Evolutionary conservation across 2,888 invertebrate species (phyloP).

Genomic region (Parthenolecanium corni): DNA sequence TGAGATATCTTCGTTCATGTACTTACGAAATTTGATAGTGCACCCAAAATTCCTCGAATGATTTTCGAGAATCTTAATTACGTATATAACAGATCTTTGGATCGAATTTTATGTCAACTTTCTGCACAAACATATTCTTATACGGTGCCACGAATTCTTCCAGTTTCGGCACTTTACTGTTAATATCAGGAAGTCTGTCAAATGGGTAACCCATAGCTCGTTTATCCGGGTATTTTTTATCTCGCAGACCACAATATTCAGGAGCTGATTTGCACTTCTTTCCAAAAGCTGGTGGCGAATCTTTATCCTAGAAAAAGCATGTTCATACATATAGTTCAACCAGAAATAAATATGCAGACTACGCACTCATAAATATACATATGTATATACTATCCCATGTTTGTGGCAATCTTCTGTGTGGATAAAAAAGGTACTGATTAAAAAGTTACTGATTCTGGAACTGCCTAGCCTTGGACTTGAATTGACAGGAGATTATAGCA

Average conservation of each 20-base stretch:
- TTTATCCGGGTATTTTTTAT: slow-evolving; percentile 64
- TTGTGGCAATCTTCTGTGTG: too few species aligned
- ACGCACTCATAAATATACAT: too few species aligned
- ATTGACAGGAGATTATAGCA: too few species aligned
- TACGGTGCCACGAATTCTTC: slow-evolving; percentile 55
- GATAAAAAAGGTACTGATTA: too few species aligned
- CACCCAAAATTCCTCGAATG: too few species aligned
- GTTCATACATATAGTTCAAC: neutral
- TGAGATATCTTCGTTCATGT: too few species aligned
- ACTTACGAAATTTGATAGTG: too few species aligned
- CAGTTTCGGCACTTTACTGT: slow-evolving; percentile 48
- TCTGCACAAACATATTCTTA: slow-evolving; percentile 60
- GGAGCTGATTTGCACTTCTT: slow-evolving; percentile 55
- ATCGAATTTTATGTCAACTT: slow-evolving; percentile 49
- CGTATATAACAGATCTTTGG: slow-evolving; percentile 35
- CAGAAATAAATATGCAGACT: neutral
- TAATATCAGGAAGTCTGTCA: slow-evolving; percentile 50
- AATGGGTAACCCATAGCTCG: slow-evolving; percentile 79
- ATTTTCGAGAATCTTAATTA: too few species aligned
- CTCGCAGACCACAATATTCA: slow-evolving; percentile 67
- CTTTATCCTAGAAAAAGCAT: slow-evolving; percentile 5
- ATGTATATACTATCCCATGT: too few species aligned
- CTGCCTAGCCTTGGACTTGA: too few species aligned
- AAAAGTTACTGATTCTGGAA: too few species aligned
- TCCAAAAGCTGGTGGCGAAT: neutral